Conservation (phyloP, 1,140 invertebrate genomes). For the Pteromalus puparum region DNA sequence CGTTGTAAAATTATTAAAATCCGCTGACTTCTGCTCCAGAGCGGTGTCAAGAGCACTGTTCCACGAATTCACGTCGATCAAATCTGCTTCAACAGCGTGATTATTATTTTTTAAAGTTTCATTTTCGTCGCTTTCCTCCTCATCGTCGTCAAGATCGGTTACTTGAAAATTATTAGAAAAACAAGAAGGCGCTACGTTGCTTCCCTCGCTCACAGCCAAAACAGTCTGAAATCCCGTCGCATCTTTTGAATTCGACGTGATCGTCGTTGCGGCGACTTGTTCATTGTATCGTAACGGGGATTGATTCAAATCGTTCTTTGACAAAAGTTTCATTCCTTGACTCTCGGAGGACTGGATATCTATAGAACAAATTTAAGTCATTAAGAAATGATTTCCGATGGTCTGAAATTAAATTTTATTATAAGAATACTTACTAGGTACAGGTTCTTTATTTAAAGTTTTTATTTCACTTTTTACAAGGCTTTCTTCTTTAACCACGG, state of each 20-base stretch:
- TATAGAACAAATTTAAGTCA: background rate
- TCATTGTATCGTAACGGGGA: background rate
- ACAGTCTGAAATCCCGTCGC: background rate
- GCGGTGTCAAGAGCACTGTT: constrained; percentile 66
- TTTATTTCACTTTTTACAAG: constrained; percentile 13
- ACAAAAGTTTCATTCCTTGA: constrained; percentile 58
- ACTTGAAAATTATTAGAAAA: constrained; percentile 60
- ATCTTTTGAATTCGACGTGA: background rate
- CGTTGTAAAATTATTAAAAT: constrained; percentile 59
- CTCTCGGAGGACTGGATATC: constrained; percentile 43
- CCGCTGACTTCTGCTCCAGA: constrained; percentile 64
- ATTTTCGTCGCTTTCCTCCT: background rate
- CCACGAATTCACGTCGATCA: constrained; percentile 66
- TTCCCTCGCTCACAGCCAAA: background rate
- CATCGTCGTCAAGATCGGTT: constrained; percentile 32
- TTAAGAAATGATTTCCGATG: background rate
- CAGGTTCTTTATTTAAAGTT: constrained; percentile 19
- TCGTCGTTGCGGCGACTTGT: background rate
- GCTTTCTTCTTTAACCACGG: constrained; percentile 22
- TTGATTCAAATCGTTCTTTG: constrained; percentile 56
- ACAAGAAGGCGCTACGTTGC: constrained; percentile 19
- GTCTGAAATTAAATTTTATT: background rate
- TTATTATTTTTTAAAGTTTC: constrained; percentile 24
- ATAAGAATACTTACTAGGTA: constrained; percentile 18
- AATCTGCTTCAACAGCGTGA: constrained; percentile 43